phyloP scores from a whole-genome alignment of 37 sponge, comb jelly and placozoan genomes.

The Chondrilla cf. caribensis region DNA sequence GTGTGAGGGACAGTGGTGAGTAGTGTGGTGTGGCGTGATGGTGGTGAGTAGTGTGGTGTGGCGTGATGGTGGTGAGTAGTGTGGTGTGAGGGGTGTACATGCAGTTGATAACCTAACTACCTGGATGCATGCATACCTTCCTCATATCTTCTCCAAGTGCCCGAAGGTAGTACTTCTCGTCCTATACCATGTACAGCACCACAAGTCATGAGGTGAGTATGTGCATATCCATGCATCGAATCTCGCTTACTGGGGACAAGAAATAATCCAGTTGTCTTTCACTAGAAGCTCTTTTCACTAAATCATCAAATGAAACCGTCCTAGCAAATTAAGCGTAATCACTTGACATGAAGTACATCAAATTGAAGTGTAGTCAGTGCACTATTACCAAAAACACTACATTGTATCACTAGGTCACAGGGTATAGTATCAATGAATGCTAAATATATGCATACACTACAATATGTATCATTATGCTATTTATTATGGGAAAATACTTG shows the following conservation, averaged over 20 bases:
- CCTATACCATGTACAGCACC: conserved; percentile 25
- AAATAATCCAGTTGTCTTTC: conserved; percentile 45
- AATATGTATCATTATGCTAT: no score
- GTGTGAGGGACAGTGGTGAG: no score
- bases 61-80: no score
- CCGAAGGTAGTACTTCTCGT: conserved; percentile 84
- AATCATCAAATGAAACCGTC: conserved; percentile 76
- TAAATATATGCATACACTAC: no score
- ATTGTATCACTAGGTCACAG: no score
- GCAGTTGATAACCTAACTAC: no score
- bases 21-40: no score
- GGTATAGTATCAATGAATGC: no score
- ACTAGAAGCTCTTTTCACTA: conserved; percentile 54
- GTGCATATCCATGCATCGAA: background rate
- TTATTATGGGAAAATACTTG: no score
- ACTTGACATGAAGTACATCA: no score
- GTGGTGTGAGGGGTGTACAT: no score
- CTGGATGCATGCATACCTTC: conserved; percentile 73
- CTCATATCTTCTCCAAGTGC: conserved; percentile 74
- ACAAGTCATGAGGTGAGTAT: background rate
- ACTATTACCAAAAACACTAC: background rate
- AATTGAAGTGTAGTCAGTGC: background rate
- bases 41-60: no score
- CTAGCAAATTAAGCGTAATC: conserved; percentile 32
- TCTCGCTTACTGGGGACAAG: conserved; percentile 30